phyloP scores from a whole-genome alignment of 2,113 vertebrate genomes.

The Tachuris rubrigastra region DNA sequence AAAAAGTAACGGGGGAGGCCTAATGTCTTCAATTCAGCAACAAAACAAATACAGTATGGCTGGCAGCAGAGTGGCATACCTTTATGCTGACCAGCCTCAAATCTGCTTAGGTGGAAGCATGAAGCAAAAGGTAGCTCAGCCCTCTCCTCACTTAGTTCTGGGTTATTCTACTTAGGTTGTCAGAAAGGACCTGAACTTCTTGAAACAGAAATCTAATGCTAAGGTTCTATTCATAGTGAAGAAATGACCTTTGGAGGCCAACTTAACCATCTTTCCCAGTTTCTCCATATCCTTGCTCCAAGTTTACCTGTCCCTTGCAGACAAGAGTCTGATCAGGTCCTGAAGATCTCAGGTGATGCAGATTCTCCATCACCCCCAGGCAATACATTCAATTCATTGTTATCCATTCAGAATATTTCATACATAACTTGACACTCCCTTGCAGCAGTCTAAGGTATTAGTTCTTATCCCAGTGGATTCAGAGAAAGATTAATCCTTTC shows the following conservation, averaged over 20 bases:
- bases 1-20: background rate
- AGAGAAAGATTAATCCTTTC: background rate
- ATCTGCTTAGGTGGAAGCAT: background rate
- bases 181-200: background rate
- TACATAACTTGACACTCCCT: background rate
- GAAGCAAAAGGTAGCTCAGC: background rate
- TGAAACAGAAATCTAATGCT: background rate
- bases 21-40: background rate
- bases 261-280: background rate
- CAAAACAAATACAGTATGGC: background rate
- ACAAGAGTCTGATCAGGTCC: background rate
- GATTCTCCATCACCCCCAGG: background rate
- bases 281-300: background rate
- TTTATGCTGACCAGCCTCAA: background rate
- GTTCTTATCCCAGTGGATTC: background rate
- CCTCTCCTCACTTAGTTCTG: background rate
- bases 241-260: background rate
- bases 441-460: background rate
- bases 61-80: background rate
- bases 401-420: background rate
- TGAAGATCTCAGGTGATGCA: background rate
- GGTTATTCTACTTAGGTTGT: background rate
- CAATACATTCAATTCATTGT: background rate
- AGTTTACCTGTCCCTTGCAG: background rate
- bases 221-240: background rate